Evolutionary conservation across 2,113 vertebrate genomes (phyloP), one percentile per base, ranked within the genome.

Genomic region (Oenanthe oenanthe): DNA sequence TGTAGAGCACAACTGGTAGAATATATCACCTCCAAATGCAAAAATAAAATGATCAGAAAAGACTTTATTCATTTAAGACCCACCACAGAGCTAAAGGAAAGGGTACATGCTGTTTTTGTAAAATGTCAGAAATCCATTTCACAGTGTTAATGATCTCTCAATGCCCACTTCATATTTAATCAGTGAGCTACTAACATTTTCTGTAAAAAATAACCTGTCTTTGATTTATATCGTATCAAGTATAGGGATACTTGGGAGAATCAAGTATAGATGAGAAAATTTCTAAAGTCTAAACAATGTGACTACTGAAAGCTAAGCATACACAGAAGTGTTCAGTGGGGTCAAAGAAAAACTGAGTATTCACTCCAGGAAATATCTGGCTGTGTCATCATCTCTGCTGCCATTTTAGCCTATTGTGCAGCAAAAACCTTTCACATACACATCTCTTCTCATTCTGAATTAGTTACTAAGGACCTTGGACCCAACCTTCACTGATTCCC

Each of bases 111-210:
- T 88, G 93, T 4, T 84, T 86, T 94, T 88, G 56, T 34, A 17
- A 96, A 84, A 94, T 71, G 78, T 93, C 90, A 93, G 92, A 83
- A 95, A 93, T 60, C 63, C 75, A 84, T 95, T 94, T 95, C 66
- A 53, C 75, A 57, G 36, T 63, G 17, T 65, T 97, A 94, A 92
- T 92, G 79, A 66, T 65, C 92, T 95, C 75, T 95, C 77, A 77
- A 56, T 93, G 75, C 53, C 85, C 88, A 92, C 72, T 94, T 95
- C 85, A 76, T 72, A 63, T 81, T 95, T 82, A 89, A 80, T 71
- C 66, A 96, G 61, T 6, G 4, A 86, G 65, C 42, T 85, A 82
- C 77, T 65, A 90, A 82, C 12, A 74, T 83, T 85, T 83, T 48
- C 74, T 74, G 14, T 42, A 40, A 91, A 82, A 85, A 76, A 71